Evolutionary conservation across 2,797 vertebrate genomes (phyloP), one percentile per base, ranked within the genome.

Genomic region (Argya squamiceps): DNA sequence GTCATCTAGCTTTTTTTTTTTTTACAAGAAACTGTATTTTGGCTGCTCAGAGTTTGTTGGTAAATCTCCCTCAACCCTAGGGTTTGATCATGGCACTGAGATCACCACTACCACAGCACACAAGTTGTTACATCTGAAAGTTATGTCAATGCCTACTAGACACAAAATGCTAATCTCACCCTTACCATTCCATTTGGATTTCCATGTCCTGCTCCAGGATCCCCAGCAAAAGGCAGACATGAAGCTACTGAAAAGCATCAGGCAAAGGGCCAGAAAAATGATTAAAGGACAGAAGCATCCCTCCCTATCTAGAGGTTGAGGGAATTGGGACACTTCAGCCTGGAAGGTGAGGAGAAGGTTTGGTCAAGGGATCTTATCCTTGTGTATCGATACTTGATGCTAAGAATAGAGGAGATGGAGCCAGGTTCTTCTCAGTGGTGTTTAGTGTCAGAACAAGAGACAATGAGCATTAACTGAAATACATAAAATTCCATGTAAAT

Each of bases 321-420:
- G 44, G 15, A 71, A 50, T 6, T 27, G 27, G 3, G 10, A 13
- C 12, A 30, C 15, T 68, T 90, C 22, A 68, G 3, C 20, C 11
- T 29, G 16, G 6, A 49, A 19, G 4, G 2, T 71, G 49, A 71
- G 32, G 14, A 64, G 20, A 58, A 30, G 9, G 6, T 18, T 56
- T 23, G 34, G 3, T n/a, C 16, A 60, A 53, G 24, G 12, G 6
- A 59, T 58, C 12, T 44, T 64, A 26, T 20, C 13, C 10, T 7
- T 1, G 1, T 23, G 8, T 44, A 60, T 21, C 24, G 47, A 37
- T 52, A 70, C 1, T 5, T n/a, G 19, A 47, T 15, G 8, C 0
- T 0, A 9, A 9, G 1, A 50, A 5, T 11, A 47, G 55, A 55
- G 12, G 32, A 53, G 15, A 47, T n/a, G 7, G 10, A 62, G 6